Percentiles rank a stretch among this genome's conserved stretches.
These are phyloP conservation scores for Acanthornis magna DNA, from an alignment of 2,797 vertebrate genomes.

Conservation along the genomic window DNA sequence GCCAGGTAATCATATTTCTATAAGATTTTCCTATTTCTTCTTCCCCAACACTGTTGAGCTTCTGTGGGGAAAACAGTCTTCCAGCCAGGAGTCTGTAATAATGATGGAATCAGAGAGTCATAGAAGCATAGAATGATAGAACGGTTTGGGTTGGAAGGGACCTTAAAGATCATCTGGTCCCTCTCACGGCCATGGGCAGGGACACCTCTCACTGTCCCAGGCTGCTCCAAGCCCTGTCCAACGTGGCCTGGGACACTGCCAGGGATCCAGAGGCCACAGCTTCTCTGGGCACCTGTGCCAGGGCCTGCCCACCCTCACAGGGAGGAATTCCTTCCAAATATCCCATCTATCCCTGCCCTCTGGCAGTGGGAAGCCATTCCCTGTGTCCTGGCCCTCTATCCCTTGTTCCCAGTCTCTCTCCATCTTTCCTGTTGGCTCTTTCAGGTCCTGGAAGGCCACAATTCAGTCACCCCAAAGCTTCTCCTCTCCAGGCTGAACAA, in stretches of 20 bases:
- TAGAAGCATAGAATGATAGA: not conserved
- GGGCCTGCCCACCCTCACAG: not conserved
- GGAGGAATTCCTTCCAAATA: no score
- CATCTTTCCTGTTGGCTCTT: not conserved
- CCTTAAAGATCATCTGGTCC: not conserved
- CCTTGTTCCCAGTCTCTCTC: not conserved
- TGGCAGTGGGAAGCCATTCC: not conserved
- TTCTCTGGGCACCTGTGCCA: not conserved
- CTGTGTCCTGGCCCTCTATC: not conserved
- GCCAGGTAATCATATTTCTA: no score
- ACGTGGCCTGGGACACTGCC: not conserved
- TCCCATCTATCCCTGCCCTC: no score
- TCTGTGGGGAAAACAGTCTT: not conserved
- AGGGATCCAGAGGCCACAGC: not conserved
- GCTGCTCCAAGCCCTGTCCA: not conserved
- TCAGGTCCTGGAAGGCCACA: not conserved
- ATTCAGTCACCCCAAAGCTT: not conserved
- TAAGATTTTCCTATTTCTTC: no score
- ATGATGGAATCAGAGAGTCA: not conserved
- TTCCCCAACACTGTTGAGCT: no score
- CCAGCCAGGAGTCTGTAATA: not conserved
- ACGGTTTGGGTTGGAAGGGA: no score
- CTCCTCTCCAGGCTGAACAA: not conserved
- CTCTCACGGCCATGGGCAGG: not conserved
- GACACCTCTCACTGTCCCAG: not conserved